phyloP scores from a whole-genome alignment of 2,888 invertebrate species.

The Beris morrisii region DNA sequence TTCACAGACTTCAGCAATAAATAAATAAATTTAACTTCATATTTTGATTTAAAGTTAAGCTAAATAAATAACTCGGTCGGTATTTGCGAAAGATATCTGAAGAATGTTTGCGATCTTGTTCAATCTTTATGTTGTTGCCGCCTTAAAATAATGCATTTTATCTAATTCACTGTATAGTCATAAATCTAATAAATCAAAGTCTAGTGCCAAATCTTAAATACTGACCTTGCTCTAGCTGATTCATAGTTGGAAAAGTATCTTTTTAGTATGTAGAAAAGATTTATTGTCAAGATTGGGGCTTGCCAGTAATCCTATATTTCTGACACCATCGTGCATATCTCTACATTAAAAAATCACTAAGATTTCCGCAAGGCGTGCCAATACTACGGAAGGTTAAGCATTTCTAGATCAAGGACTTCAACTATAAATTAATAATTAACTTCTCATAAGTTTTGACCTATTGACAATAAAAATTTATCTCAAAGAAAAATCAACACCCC shows the following conservation, averaged over 20 bases:
- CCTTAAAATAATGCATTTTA: constrained; percentile 17
- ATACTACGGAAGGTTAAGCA: constrained; percentile 12
- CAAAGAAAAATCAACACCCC: too few relatives aligned
- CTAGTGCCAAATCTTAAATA: constrained; percentile 13
- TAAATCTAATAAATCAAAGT: constrained; percentile 6
- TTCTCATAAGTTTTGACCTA: too few relatives aligned
- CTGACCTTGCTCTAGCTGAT: constrained; percentile 20
- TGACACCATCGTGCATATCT: too few relatives aligned
- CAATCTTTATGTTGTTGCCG: constrained; percentile 6
- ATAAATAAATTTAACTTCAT: too few relatives aligned
- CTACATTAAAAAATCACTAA: background rate
- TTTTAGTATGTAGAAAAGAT: too few relatives aligned
- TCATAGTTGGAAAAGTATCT: background rate
- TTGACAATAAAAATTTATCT: too few relatives aligned
- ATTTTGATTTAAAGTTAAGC: too few relatives aligned
- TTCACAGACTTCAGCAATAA: too few relatives aligned
- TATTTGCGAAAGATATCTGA: too few relatives aligned
- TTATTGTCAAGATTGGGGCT: too few relatives aligned
- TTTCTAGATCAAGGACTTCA: constrained; percentile 27
- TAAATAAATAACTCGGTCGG: too few relatives aligned
- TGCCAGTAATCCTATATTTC: too few relatives aligned
- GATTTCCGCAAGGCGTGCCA: constrained; percentile 30
- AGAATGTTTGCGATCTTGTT: background rate
- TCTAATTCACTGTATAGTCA: background rate
- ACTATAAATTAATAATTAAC: background rate